Evolutionary conservation across 1,140 invertebrate genomes (phyloP).

Genomic region (Pollicipes pollicipes): DNA sequence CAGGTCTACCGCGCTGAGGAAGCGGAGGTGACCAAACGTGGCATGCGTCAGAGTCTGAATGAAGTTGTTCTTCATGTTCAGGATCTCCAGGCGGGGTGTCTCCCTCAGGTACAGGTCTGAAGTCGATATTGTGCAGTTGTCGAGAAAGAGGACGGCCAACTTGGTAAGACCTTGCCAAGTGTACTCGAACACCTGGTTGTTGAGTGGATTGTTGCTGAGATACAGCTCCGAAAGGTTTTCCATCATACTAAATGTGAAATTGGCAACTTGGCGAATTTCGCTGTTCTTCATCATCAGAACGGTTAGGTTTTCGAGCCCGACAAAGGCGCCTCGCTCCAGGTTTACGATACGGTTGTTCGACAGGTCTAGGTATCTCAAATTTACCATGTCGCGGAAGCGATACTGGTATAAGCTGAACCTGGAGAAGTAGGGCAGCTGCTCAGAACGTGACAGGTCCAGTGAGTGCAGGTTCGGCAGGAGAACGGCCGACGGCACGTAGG

Average conservation of each 20-base stretch:
- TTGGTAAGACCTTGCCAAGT: neutral
- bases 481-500: neutral
- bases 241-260: neutral
- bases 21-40: neutral
- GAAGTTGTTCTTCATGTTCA: neutral
- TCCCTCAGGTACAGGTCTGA: neutral
- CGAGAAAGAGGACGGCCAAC: neutral
- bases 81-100: neutral
- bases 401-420: neutral
- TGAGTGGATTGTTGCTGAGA: neutral
- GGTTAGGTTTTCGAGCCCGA: neutral
- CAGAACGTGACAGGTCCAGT: neutral
- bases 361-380: neutral
- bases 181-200: neutral
- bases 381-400: neutral
- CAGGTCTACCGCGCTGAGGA: neutral
- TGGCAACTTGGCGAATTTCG: neutral
- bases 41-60: neutral
- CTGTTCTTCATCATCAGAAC: neutral
- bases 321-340: neutral
- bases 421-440: neutral
- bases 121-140: neutral
- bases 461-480: neutral
- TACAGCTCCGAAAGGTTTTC: neutral
- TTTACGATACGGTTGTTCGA: neutral